These are phyloP conservation scores for Crossocerus cetratus DNA, from an alignment of 2,888 invertebrate species.

Conservation along the genomic window DNA sequence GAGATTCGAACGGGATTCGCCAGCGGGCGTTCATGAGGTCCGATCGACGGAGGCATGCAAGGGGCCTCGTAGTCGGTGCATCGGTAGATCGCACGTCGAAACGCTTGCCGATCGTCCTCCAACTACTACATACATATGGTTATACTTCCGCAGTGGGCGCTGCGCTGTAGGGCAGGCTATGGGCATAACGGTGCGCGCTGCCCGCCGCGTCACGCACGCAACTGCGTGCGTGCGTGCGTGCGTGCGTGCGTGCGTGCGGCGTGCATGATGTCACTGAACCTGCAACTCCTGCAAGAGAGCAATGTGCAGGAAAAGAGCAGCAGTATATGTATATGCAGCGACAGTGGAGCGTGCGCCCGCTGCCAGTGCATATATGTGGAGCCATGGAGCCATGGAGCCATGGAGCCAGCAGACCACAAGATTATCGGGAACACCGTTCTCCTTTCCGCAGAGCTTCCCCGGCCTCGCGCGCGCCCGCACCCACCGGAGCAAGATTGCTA, in stretches of 20 bases:
- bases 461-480: conserved; percentile 36
- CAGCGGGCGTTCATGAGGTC: neutral
- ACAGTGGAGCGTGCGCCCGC: conserved; percentile 7
- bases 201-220: conserved; percentile 73
- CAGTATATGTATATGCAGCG: conserved; percentile 38
- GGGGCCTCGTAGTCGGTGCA: neutral
- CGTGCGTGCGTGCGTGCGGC: neutral
- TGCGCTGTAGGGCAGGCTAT: conserved; percentile 66
- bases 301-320: conserved; percentile 21
- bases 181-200: conserved; percentile 74
- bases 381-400: too few relatives aligned
- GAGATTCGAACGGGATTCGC: neutral
- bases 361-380: too few relatives aligned
- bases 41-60: neutral
- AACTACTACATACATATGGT: conserved; percentile 50
- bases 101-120: conserved; percentile 40
- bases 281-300: conserved; percentile 50
- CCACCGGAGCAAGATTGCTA: neutral
- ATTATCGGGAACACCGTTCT: conserved; percentile 45
- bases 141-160: conserved; percentile 65
- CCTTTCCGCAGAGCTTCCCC: conserved; percentile 39
- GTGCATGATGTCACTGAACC: conserved; percentile 75
- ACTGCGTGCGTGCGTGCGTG: conserved; percentile 63
- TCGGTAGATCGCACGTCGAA: conserved; percentile 24
- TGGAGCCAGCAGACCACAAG: conserved; percentile 38